These are phyloP conservation scores for Nasonia longicornis DNA, from an alignment of 1,140 invertebrate genomes.

Conservation along the genomic window DNA sequence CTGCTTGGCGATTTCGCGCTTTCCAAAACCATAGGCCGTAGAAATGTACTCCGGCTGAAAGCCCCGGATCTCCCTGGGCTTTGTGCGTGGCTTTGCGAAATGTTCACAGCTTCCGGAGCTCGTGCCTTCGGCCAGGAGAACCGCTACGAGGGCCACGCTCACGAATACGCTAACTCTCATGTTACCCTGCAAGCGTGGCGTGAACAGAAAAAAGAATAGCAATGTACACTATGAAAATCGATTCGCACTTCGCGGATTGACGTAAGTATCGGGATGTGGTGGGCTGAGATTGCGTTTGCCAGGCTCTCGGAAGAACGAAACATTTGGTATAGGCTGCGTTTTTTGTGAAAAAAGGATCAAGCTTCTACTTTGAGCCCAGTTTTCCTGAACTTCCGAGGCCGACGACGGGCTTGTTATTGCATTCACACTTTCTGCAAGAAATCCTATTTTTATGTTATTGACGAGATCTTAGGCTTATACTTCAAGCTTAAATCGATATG, in stretches of 20 bases:
- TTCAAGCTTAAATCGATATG: neutral
- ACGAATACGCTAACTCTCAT: slow-evolving; percentile 55
- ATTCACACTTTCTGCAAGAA: neutral
- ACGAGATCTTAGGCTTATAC: neutral
- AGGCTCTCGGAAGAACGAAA: no score
- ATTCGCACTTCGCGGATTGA: neutral
- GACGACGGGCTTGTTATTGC: neutral
- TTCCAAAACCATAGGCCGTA: slow-evolving; percentile 55
- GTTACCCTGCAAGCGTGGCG: slow-evolving; percentile 48
- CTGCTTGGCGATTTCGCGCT: slow-evolving; percentile 51
- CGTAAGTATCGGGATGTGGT: no score
- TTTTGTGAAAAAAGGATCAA: no score
- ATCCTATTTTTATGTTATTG: slow-evolving; percentile 27
- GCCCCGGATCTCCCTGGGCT: slow-evolving; percentile 54
- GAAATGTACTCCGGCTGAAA: slow-evolving; percentile 54
- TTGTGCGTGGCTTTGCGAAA: slow-evolving; percentile 48
- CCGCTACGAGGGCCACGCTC: slow-evolving; percentile 48
- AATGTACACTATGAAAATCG: neutral
- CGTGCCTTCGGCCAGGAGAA: slow-evolving; percentile 50
- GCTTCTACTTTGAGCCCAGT: no score
- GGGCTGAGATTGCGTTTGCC: no score
- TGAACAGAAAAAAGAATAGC: neutral
- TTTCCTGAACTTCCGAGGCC: neutral
- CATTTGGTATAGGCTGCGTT: no score
- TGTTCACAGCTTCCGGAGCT: slow-evolving; percentile 51